Percentiles rank a stretch among this genome's conserved stretches.
Conservation (phyloP, 2,797 vertebrate genomes). For the Apogon talboti region DNA sequence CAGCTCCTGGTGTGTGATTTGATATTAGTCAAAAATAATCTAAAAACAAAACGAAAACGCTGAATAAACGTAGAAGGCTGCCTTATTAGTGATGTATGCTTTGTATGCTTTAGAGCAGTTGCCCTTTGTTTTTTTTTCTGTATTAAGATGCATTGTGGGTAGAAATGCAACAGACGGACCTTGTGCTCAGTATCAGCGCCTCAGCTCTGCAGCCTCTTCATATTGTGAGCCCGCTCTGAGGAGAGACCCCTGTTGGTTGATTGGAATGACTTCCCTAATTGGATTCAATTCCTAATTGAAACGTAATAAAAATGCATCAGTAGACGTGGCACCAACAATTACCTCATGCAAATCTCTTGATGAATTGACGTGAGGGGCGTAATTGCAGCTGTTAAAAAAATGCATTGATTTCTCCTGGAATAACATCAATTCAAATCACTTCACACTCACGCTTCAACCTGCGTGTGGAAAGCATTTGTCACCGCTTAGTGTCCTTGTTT, state of each 20-base stretch:
- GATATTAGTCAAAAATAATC: constrained; percentile 1
- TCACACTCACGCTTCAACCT: constrained; percentile 65
- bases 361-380: constrained; percentile 80
- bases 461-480: constrained; percentile 65
- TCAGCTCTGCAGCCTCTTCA: constrained; percentile 56
- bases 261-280: constrained; percentile 82
- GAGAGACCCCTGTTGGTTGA: constrained; percentile 74
- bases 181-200: constrained; percentile 56
- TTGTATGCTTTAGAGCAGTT: constrained; percentile 1
- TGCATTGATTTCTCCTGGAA: constrained; percentile 82
- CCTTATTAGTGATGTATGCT: not conserved
- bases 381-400: constrained; percentile 80
- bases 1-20: constrained; percentile 43
- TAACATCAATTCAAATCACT: constrained; percentile 81
- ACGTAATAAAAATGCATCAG: constrained; percentile 85
- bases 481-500: constrained; percentile 55
- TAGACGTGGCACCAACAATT: constrained; percentile 82
- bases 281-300: constrained; percentile 85
- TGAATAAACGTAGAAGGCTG: not conserved
- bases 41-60: constrained; percentile 14
- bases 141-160: constrained; percentile 17
- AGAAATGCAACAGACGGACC: constrained; percentile 35
- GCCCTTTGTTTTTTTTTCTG: constrained; percentile 9
- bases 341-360: constrained; percentile 85
- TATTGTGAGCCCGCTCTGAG: constrained; percentile 52